These are phyloP conservation scores for Oryzias sinensis DNA, from an alignment of 2,797 vertebrate species.

Conservation along the genomic window DNA sequence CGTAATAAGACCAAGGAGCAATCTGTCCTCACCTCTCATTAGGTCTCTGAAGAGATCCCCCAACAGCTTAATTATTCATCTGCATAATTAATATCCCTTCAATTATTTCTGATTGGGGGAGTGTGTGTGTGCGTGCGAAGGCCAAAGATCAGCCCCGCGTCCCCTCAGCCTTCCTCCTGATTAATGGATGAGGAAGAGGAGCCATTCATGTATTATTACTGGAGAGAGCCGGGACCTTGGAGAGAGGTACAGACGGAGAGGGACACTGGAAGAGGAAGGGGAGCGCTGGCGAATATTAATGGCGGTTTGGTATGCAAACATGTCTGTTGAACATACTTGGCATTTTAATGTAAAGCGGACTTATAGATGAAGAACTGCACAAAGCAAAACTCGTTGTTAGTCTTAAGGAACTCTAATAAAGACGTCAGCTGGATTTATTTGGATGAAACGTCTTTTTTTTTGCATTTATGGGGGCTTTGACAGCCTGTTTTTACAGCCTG, in stretches of 20 bases:
- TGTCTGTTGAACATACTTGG: constrained; percentile 40
- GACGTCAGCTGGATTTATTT: background rate
- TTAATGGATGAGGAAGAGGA: constrained; percentile 71
- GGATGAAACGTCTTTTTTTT: background rate
- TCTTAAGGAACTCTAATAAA: background rate
- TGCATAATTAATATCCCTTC: constrained; percentile 71
- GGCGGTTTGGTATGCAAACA: constrained; percentile 56
- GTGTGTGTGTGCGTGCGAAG: constrained; percentile 47
- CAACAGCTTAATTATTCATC: constrained; percentile 74
- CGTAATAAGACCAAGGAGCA: constrained; percentile 49
- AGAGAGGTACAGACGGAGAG: constrained; percentile 28
- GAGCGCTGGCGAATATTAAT: constrained; percentile 60
- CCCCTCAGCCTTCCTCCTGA: constrained; percentile 64
- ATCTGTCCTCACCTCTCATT: constrained; percentile 68
- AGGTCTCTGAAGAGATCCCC: constrained; percentile 52
- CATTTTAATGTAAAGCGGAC: constrained; percentile 42
- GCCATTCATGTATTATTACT: constrained; percentile 76
- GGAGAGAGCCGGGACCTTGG: constrained; percentile 50
- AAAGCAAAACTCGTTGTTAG: constrained; percentile 6
- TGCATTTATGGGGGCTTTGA: background rate
- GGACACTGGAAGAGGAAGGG: constrained; percentile 13
- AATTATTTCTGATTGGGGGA: constrained; percentile 64
- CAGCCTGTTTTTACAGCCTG: background rate
- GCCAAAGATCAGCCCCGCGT: constrained; percentile 68
- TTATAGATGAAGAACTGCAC: background rate